Base-by-base conservation (phyloP, 2,797 vertebrate species). In the Helostoma temminkii region DNA sequence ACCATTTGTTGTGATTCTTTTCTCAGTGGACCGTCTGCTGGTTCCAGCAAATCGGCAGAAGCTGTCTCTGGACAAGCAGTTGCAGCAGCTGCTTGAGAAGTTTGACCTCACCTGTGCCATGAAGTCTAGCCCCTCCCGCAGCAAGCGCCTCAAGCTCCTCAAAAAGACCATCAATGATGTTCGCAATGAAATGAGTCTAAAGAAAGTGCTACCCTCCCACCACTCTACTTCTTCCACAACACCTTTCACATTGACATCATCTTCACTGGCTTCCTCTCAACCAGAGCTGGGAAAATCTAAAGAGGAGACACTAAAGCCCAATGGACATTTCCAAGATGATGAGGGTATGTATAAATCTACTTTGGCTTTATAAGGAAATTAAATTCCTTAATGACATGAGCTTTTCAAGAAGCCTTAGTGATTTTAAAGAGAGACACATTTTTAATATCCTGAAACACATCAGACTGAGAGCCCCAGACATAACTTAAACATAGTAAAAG, bases 91-190 rank as follows among this genome's bases (percentile, higher is more conserved):
- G 8, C 90, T 99, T 90, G 98, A 99, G 83, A 98, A 96, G 89
- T 94, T 98, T 24, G 98, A 99, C 91, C 91, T 96, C 80, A 98
- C 97, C 22, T 95, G 94, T 30, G 91, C 95, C 77, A 98, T 99
- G 97, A 99, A 99, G 91, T 96, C 96, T 82, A 98, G 97, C 52
- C 96, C 96, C 4, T 98, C 97, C 0, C 93, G 97, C 83, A 98
- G 95, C 90, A 99, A 97, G 88, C 95, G 98, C 46, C 92, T 97
- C 53, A 99, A 98, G 87, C 90, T 99, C 63, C 92, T 99, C 53
- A 98, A 97, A 80, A 98, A 95, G 87, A 95, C 96, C 89, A 98
- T 99, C 64, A 95, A 93, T 21, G 80, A 95, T 9, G 92, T 99
- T 34, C 96, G 97, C 50, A 94, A 80, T 32, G 95, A 96, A 84